These are phyloP conservation scores for Anguilla anguilla DNA, from an alignment of 2,797 vertebrate genomes.

Conservation along the genomic window DNA sequence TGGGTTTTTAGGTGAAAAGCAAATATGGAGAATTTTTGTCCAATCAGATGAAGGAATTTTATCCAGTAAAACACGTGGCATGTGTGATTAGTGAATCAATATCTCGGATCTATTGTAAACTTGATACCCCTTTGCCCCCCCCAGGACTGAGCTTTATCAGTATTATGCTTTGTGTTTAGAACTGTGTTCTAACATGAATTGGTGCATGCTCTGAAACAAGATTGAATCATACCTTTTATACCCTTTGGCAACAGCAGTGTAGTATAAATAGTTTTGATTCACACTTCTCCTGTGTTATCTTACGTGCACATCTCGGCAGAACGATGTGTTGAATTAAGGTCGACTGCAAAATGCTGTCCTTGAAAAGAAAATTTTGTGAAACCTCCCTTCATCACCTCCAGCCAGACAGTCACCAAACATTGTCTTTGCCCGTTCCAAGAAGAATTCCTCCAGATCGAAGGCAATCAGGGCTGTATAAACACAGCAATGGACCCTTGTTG, in stretches of 20 bases:
- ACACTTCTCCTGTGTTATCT: neutral
- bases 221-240: neutral
- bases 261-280: slow-evolving; percentile 14
- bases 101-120: neutral
- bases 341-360: slow-evolving; percentile 43
- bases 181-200: neutral
- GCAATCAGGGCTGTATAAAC: slow-evolving; percentile 49
- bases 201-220: neutral
- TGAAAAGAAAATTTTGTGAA: slow-evolving; percentile 44
- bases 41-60: neutral
- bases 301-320: neutral
- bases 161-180: neutral
- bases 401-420: slow-evolving; percentile 56
- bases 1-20: neutral
- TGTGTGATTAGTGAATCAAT: neutral
- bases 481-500: slow-evolving; percentile 31
- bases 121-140: neutral
- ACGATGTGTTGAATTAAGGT: slow-evolving; percentile 22
- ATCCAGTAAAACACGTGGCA: neutral
- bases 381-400: slow-evolving; percentile 39
- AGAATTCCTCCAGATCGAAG: slow-evolving; percentile 39
- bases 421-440: slow-evolving; percentile 46
- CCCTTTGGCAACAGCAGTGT: slow-evolving; percentile 8
- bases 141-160: neutral
- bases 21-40: neutral